Conservation (phyloP, 2,113 vertebrate genomes). For the Poecile atricapillus region DNA sequence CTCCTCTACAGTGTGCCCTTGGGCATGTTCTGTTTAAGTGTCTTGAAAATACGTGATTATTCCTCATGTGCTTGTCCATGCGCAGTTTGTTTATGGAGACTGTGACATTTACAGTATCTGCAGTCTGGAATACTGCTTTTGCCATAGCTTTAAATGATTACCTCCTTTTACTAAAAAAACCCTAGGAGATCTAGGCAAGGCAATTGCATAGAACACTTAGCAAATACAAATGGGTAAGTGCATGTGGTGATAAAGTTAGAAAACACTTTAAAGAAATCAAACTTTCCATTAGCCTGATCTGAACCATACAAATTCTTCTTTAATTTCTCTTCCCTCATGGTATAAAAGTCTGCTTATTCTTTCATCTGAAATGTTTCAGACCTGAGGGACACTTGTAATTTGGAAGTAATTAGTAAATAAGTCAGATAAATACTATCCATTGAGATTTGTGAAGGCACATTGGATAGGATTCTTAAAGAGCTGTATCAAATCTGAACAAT, state of each 20-base stretch:
- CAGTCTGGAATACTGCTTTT: constrained; percentile 11
- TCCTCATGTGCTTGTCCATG: background rate
- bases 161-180: background rate
- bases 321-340: background rate
- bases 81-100: background rate
- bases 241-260: background rate
- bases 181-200: background rate
- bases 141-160: background rate
- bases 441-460: constrained; percentile 39
- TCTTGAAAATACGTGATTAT: constrained; percentile 12
- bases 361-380: constrained; percentile 43
- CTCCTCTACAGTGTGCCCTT: background rate
- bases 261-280: background rate
- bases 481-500: constrained; percentile 50
- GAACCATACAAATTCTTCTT: background rate
- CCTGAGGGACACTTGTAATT: constrained; percentile 37
- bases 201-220: background rate
- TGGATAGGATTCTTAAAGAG: constrained; percentile 17
- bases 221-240: background rate
- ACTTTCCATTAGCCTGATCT: background rate
- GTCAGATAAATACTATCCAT: constrained; percentile 31
- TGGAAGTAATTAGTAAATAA: constrained; percentile 63
- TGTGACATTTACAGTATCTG: constrained; percentile 31
- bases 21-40: constrained; percentile 29
- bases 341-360: constrained; percentile 2